These are phyloP conservation scores for Drosophila trichaetosa DNA, from an alignment of 2,888 invertebrate genomes.

Conservation along the genomic window DNA sequence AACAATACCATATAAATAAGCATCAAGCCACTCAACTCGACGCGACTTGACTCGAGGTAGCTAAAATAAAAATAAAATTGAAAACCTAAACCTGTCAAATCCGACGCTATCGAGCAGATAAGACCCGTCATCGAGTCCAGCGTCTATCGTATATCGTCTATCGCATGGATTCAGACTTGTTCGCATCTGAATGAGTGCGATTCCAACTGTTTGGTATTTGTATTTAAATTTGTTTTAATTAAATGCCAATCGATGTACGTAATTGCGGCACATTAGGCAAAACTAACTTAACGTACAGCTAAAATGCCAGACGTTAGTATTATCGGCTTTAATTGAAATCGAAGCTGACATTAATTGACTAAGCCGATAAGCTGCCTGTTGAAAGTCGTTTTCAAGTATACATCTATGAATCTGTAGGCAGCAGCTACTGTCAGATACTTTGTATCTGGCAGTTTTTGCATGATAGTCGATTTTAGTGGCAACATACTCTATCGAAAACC, in stretches of 20 bases:
- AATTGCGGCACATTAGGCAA: conserved; percentile 70
- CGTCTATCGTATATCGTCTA: conserved; percentile 45
- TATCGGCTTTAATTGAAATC: conserved; percentile 71
- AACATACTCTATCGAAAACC: background rate
- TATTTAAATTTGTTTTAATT: conserved; percentile 69
- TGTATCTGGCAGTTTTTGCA: conserved; percentile 19
- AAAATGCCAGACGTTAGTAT: conserved; percentile 59
- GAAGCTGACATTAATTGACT: conserved; percentile 74
- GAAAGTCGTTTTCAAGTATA: conserved; percentile 51
- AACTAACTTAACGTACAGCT: conserved; percentile 37
- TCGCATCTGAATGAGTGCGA: conserved; percentile 29
- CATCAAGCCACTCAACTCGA: conserved; percentile 25
- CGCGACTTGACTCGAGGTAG: conserved; percentile 31
- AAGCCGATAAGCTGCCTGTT: conserved; percentile 54
- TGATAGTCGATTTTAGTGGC: conserved; percentile 7
- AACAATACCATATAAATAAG: conserved; percentile 60
- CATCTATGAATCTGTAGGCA: conserved; percentile 16
- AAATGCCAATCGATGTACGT: conserved; percentile 73
- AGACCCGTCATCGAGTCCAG: conserved; percentile 35
- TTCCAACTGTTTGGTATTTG: conserved; percentile 12
- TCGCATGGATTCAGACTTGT: conserved; percentile 2
- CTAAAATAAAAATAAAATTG: conserved; percentile 21
- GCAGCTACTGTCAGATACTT: conserved; percentile 5
- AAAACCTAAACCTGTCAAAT: conserved; percentile 77
- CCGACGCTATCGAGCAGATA: conserved; percentile 67